Percentiles rank a stretch among this genome's conserved stretches.
Conservation (phyloP, 2,113 vertebrate species). For the Rafetus swinhoei region DNA sequence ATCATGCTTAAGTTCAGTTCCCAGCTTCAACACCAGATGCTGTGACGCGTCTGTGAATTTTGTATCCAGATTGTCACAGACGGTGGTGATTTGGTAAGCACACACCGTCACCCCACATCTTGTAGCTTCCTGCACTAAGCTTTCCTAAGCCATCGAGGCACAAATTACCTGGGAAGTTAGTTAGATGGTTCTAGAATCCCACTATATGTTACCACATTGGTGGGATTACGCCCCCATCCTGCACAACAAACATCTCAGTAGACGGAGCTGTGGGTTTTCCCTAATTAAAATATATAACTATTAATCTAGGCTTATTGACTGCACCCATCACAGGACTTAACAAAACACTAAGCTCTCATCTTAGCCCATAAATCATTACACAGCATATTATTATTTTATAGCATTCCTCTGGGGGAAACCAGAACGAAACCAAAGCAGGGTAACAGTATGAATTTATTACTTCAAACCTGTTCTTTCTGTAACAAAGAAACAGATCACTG, state of each 20-base stretch:
- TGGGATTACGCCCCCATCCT: background rate
- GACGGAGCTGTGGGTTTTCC: background rate
- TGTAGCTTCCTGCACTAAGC: background rate
- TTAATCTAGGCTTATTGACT: background rate
- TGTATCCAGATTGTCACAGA: background rate
- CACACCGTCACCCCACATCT: fast-evolving
- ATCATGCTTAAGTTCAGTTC: background rate
- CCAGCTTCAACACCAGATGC: fast-evolving
- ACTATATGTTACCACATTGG: background rate
- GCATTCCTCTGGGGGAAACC: background rate
- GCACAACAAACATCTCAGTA: background rate
- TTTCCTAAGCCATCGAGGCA: background rate
- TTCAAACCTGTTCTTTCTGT: too few relatives aligned
- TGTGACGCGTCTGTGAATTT: background rate
- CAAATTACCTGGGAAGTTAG: background rate
- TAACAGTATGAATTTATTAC: background rate
- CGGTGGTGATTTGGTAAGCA: background rate
- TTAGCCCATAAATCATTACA: background rate
- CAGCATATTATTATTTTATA: background rate
- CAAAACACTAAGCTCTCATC: background rate
- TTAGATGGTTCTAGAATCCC: background rate
- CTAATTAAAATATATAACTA: background rate
- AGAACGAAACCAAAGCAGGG: background rate
- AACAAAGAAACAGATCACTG: background rate
- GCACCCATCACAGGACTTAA: background rate